Evolutionary conservation across 2,797 vertebrate species (phyloP).

Genomic region (Holocentrus rufus): DNA sequence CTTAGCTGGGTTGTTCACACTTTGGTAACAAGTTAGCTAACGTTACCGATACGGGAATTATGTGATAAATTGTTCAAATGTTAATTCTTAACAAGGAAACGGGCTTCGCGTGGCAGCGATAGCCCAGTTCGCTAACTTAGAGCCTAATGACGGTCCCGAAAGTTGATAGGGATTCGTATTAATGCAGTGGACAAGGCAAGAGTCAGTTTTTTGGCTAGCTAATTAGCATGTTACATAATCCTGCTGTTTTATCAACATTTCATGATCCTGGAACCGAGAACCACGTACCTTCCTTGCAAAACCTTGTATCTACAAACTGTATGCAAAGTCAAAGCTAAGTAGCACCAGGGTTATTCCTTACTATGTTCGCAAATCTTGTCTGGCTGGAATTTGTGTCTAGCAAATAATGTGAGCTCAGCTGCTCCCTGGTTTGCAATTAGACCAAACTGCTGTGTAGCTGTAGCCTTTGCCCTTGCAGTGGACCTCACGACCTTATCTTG

Average conservation of each 20-base stretch:
- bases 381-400: background rate
- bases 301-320: background rate
- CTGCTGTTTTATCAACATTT: slow-evolving; percentile 16
- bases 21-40: background rate
- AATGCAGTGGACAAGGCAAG: background rate
- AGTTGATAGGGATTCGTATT: background rate
- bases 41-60: background rate
- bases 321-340: background rate
- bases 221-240: slow-evolving; percentile 56
- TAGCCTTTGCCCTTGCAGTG: slow-evolving; percentile 18
- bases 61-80: background rate
- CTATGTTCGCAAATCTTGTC: background rate
- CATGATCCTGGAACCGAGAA: background rate
- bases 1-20: no score
- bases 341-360: background rate
- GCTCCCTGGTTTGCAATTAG: slow-evolving; percentile 6
- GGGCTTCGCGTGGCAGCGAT: background rate
- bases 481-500: background rate
- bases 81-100: background rate
- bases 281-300: background rate
- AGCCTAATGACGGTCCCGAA: background rate
- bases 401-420: slow-evolving; percentile 12
- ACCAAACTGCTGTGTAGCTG: background rate
- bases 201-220: slow-evolving; percentile 15
- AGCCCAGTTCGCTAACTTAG: background rate